Evolutionary conservation across 1,140 invertebrate species (phyloP).

Genomic region (Drosophila mojavensis): DNA sequence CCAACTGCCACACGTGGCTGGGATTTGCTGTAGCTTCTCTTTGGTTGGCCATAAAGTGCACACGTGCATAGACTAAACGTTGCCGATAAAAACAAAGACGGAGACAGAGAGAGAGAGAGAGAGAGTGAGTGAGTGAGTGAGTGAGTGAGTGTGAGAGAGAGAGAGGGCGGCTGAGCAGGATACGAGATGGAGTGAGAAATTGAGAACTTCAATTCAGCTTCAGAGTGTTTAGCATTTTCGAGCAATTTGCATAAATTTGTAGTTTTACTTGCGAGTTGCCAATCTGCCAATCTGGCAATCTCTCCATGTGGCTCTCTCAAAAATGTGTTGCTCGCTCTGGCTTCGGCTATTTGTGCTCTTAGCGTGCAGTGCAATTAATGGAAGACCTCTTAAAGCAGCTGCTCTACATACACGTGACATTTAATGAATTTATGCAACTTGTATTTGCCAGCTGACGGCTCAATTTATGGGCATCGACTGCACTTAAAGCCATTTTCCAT

Average conservation of each 20-base stretch:
- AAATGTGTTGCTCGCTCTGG: constrained; percentile 12
- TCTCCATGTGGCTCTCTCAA: constrained; percentile 18
- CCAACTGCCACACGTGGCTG: constrained; percentile 41
- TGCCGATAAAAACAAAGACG: constrained; percentile 3
- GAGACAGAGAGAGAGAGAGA: not conserved
- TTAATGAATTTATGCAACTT: constrained; percentile 75
- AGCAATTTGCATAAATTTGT: constrained; percentile 62
- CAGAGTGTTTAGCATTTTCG: constrained; percentile 49
- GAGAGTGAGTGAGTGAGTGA: too few relatives aligned
- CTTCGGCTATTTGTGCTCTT: constrained; percentile 8
- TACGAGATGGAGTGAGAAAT: not conserved
- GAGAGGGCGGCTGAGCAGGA: not conserved
- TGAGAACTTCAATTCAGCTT: constrained; percentile 20
- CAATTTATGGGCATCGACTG: constrained; percentile 65
- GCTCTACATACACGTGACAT: constrained; percentile 30
- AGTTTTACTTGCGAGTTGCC: constrained; percentile 14
- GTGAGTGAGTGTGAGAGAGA: constrained; percentile 1
- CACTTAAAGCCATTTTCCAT: constrained; percentile 58
- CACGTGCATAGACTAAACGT: constrained; percentile 52
- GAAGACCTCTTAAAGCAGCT: constrained; percentile 16
- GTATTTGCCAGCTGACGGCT: constrained; percentile 73
- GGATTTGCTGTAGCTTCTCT: constrained; percentile 37
- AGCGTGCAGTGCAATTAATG: constrained; percentile 54
- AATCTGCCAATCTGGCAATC: constrained; percentile 32
- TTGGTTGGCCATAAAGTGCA: constrained; percentile 50